phyloP scores from a whole-genome alignment of 1,140 invertebrate species.

The Arion vulgaris region DNA sequence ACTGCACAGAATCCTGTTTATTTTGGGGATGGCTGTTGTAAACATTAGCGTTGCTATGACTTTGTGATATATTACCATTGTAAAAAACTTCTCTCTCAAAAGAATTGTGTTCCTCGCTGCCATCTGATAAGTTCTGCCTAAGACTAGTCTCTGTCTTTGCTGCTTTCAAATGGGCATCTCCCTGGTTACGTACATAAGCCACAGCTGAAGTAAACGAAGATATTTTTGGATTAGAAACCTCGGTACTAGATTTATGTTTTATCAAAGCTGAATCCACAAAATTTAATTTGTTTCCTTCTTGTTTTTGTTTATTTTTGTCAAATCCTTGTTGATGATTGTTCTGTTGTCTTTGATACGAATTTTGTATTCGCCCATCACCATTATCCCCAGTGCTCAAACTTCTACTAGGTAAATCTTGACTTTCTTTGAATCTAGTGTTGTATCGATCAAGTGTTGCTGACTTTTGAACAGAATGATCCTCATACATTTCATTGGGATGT shows the following conservation, averaged over 20 bases:
- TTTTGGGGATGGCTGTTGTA: neutral
- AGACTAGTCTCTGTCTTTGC: neutral
- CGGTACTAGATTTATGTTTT: neutral
- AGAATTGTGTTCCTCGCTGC: neutral
- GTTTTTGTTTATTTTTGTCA: neutral
- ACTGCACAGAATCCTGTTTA: neutral
- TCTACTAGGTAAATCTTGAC: neutral
- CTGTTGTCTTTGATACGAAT: neutral
- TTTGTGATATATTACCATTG: neutral
- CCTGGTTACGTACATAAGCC: neutral
- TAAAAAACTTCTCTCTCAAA: neutral
- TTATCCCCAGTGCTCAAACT: neutral
- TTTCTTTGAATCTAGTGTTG: neutral
- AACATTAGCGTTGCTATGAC: neutral
- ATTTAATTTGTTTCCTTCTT: neutral
- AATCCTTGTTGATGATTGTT: neutral
- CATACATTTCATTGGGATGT: neutral
- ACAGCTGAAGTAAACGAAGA: slow-evolving; percentile 32
- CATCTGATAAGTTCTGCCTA: neutral
- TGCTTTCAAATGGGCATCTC: neutral
- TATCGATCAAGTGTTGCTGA: neutral
- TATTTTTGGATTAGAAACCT: neutral
- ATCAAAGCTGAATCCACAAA: neutral
- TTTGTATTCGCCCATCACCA: neutral
- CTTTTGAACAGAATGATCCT: neutral